phyloP scores from a whole-genome alignment of 1,140 invertebrate genomes.

The Hylaeus volcanicus region DNA sequence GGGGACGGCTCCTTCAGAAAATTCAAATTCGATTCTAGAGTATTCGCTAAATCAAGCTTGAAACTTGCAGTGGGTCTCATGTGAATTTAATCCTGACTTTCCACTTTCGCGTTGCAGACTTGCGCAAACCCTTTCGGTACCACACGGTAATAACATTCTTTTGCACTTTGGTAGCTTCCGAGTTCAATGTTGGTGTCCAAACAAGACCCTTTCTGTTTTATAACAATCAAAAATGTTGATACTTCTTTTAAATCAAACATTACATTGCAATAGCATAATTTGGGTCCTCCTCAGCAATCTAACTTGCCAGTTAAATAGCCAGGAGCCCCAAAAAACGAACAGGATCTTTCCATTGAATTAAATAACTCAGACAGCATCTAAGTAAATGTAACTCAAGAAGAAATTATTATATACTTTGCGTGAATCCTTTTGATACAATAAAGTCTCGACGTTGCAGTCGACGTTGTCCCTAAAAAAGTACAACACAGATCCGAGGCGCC shows the following conservation, averaged over 20 bases:
- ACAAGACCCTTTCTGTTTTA: too few relatives aligned
- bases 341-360: too few relatives aligned
- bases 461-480: not conserved
- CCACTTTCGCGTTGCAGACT: not conserved
- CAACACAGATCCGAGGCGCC: not conserved
- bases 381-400: not conserved
- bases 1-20: not conserved
- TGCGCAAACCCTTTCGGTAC: not conserved
- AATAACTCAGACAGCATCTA: too few relatives aligned
- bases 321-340: too few relatives aligned
- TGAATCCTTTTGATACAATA: not conserved
- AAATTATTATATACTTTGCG: not conserved
- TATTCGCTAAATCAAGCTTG: not conserved
- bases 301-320: too few relatives aligned
- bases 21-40: not conserved
- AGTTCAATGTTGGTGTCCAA: too few relatives aligned
- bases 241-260: too few relatives aligned
- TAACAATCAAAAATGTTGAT: too few relatives aligned
- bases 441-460: not conserved
- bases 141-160: too few relatives aligned
- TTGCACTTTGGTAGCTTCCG: too few relatives aligned
- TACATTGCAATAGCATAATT: too few relatives aligned
- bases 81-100: not conserved
- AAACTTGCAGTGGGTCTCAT: not conserved
- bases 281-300: too few relatives aligned